A percentile compares a stretch with the other conserved stretches of the same genome.
phyloP scores from a whole-genome alignment of 2,113 vertebrate species.

The Genyomyrus donnyi region DNA sequence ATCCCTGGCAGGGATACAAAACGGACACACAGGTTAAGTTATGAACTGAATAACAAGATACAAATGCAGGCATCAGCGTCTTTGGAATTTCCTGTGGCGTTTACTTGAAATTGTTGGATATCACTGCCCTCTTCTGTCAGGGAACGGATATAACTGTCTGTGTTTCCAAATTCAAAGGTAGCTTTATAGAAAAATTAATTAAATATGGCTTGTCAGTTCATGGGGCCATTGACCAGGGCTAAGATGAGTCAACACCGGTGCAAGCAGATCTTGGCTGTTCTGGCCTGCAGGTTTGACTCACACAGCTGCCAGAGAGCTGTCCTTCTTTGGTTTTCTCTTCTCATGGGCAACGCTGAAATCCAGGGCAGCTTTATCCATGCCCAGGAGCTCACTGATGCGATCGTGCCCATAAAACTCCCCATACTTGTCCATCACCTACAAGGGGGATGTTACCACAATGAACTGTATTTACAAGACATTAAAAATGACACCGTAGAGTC shows the following conservation, averaged over 20 bases:
- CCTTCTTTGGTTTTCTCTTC: constrained; percentile 89
- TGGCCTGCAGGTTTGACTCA: constrained; percentile 54
- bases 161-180: neutral
- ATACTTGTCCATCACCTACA: constrained; percentile 95
- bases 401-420: constrained; percentile 94
- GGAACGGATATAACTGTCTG: neutral
- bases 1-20: neutral
- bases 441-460: neutral
- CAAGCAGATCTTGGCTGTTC: constrained; percentile 24
- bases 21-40: neutral
- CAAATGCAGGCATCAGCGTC: neutral
- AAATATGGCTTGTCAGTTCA: neutral
- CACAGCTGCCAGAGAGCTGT: constrained; percentile 85
- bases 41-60: neutral
- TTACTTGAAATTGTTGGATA: neutral
- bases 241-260: neutral
- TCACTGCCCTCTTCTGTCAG: constrained; percentile 33
- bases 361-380: constrained; percentile 91
- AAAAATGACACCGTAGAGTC: neutral
- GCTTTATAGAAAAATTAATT: neutral
- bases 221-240: neutral
- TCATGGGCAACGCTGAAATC: constrained; percentile 90
- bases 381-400: constrained; percentile 87
- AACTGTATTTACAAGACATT: neutral
- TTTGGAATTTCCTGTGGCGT: neutral